Evolutionary conservation across 2,888 invertebrate species (phyloP).

Genomic region (Ditylenchus weischeri): DNA sequence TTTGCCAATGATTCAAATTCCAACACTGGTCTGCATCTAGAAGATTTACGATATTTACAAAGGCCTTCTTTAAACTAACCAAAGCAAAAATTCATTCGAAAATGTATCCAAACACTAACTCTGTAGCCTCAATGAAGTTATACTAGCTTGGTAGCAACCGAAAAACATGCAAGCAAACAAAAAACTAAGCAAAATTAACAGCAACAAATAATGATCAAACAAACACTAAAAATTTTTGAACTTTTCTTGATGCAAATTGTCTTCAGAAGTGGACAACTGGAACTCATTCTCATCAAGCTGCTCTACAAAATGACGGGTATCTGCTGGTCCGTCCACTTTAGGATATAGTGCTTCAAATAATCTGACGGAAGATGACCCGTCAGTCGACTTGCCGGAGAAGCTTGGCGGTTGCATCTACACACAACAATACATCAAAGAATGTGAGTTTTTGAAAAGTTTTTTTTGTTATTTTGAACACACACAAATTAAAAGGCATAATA

Average conservation of each 20-base stretch:
- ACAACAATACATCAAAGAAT: conserved; percentile 12
- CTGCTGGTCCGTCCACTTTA: conserved; percentile 53
- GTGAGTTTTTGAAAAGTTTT: conserved; percentile 11
- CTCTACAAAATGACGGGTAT: conserved; percentile 58
- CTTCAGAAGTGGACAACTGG: conserved; percentile 63
- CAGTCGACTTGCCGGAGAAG: conserved; percentile 44
- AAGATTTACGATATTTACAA: too few species aligned
- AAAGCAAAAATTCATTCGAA: too few species aligned
- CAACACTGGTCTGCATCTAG: too few species aligned
- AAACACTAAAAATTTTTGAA: conserved; percentile 67
- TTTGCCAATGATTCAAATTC: too few species aligned
- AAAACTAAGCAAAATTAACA: not conserved
- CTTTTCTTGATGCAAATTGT: conserved; percentile 67
- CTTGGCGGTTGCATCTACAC: conserved; percentile 52
- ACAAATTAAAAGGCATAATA: too few species aligned
- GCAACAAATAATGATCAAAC: not conserved
- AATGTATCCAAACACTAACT: too few species aligned
- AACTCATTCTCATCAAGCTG: conserved; percentile 62
- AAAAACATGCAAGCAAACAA: not conserved
- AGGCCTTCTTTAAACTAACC: too few species aligned
- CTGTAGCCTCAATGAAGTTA: too few species aligned
- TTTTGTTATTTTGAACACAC: too few species aligned
- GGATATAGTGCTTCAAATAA: conserved; percentile 59
- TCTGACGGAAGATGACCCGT: conserved; percentile 13
- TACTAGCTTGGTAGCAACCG: not conserved